Evolutionary conservation across 2,797 vertebrate species (phyloP).

Genomic region (Hemitrygon akajei): DNA sequence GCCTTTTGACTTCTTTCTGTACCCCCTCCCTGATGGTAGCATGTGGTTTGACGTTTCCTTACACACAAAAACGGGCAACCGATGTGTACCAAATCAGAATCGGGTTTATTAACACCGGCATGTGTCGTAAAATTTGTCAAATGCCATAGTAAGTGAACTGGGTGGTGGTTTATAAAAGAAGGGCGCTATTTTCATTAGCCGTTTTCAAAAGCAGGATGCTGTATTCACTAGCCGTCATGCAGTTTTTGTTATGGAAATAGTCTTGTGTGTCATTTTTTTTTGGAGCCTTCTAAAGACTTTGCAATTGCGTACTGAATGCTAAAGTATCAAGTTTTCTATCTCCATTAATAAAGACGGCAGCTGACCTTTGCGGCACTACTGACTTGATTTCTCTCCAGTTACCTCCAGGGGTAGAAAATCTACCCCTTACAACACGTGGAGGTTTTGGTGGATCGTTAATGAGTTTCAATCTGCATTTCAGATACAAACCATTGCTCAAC

Average conservation of each 20-base stretch:
- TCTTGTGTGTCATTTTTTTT: neutral
- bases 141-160: too few relatives aligned
- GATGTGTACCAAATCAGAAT: too few relatives aligned
- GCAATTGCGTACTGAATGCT: slow-evolving; percentile 29
- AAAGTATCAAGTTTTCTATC: slow-evolving; percentile 11
- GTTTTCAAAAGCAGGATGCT: neutral
- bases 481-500: neutral
- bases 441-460: neutral
- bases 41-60: neutral
- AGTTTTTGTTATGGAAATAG: neutral
- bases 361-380: neutral
- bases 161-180: neutral
- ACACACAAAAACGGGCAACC: neutral
- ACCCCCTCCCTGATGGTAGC: neutral
- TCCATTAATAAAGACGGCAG: slow-evolving; percentile 25
- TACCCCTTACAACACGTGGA: neutral
- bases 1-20: too few relatives aligned
- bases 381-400: slow-evolving; percentile 13
- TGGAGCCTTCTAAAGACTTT: slow-evolving; percentile 23
- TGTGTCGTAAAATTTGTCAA: too few relatives aligned
- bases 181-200: neutral
- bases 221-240: neutral
- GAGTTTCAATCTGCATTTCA: neutral
- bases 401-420: neutral
- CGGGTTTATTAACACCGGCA: too few relatives aligned